Evolutionary conservation across 2,888 invertebrate species (phyloP).

Genomic region (Callyntrura guangdongensis): DNA sequence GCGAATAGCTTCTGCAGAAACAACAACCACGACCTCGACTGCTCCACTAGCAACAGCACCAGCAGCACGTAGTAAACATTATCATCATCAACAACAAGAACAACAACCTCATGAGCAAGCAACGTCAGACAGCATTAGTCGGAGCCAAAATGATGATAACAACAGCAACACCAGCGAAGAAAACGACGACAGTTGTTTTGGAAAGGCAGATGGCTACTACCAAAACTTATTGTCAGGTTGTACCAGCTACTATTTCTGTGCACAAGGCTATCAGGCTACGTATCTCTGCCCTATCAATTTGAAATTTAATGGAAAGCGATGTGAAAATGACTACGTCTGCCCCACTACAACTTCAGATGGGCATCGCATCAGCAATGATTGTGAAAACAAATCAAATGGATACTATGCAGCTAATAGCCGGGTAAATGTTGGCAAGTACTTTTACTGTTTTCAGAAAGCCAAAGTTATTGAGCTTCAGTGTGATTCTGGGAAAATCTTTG

Average conservation of each 20-base stretch:
- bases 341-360: slow-evolving; percentile 59
- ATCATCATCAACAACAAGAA: slow-evolving; percentile 31
- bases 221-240: slow-evolving; percentile 83
- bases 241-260: slow-evolving; percentile 84
- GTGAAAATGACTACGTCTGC: slow-evolving; percentile 81
- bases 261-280: slow-evolving; percentile 84
- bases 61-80: neutral
- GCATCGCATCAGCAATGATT: slow-evolving; percentile 78
- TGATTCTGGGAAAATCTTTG: slow-evolving; percentile 82
- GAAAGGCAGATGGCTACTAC: slow-evolving; percentile 83
- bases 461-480: slow-evolving; percentile 84
- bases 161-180: slow-evolving; percentile 21
- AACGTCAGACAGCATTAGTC: slow-evolving; percentile 20
- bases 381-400: slow-evolving; percentile 81
- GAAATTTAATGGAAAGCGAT: slow-evolving; percentile 82
- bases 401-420: slow-evolving; percentile 80
- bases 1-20: slow-evolving; percentile 18
- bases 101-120: no score
- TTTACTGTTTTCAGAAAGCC: slow-evolving; percentile 83
- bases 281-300: slow-evolving; percentile 82
- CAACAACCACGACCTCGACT: slow-evolving; percentile 58
- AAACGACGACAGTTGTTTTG: slow-evolving; percentile 79
- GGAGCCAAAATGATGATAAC: slow-evolving; percentile 30
- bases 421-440: slow-evolving; percentile 80
- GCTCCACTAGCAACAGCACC: neutral